These are phyloP conservation scores for Pocillopora grandis DNA, from an alignment of 92 coral and sea anemone species.

Conservation along the genomic window DNA sequence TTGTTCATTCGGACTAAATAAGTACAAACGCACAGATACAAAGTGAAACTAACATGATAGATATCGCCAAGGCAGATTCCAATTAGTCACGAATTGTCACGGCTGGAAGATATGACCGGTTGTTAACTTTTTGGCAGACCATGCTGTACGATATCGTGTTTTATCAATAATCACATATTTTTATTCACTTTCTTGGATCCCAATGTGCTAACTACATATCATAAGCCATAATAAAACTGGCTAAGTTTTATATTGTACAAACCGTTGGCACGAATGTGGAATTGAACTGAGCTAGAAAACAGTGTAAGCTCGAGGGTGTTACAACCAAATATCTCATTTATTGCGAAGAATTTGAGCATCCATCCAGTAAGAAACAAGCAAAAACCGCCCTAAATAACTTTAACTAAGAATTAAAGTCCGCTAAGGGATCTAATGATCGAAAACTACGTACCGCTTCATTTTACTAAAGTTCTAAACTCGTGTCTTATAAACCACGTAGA, in stretches of 20 bases:
- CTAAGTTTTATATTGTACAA: constrained; percentile 15
- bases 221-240: neutral
- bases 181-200: neutral
- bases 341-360: neutral
- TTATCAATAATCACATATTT: neutral
- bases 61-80: neutral
- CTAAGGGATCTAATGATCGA: neutral
- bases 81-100: constrained; percentile 28
- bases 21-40: neutral
- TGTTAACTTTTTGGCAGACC: neutral
- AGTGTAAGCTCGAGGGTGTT: neutral
- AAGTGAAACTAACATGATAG: neutral
- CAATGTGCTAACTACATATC: neutral
- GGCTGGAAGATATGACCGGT: neutral
- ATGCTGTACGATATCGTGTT: no score
- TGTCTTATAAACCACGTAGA: neutral
- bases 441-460: neutral
- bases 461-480: neutral
- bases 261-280: neutral
- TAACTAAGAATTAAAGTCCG: neutral
- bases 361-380: neutral
- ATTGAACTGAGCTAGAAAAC: neutral
- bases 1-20: no score
- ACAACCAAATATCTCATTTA: neutral
- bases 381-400: neutral